Conservation (phyloP, 2,113 vertebrate species). For the Thermophis baileyi region DNA sequence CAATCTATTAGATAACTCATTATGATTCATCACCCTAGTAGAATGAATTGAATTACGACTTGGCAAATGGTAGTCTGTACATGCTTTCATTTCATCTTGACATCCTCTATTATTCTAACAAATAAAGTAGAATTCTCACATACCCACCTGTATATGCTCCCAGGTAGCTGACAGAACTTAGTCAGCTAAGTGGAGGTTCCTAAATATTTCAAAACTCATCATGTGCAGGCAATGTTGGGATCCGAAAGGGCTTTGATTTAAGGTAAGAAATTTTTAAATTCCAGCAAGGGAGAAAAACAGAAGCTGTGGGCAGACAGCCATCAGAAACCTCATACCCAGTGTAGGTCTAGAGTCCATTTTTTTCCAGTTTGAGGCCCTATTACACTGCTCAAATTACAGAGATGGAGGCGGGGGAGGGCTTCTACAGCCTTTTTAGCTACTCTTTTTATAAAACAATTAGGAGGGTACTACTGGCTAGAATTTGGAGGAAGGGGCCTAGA, state of each 20-base stretch:
- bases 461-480: not conserved
- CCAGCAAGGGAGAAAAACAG: not conserved
- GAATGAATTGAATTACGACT: not conserved
- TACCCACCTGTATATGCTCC: not conserved
- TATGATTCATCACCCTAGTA: not conserved
- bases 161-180: not conserved
- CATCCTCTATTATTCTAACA: not conserved
- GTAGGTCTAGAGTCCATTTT: not conserved
- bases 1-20: not conserved
- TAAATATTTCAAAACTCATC: not conserved
- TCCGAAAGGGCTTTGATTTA: not conserved
- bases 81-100: not conserved
- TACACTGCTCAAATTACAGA: not conserved
- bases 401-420: not conserved
- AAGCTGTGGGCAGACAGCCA: not conserved
- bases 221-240: not conserved
- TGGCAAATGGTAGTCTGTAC: not conserved
- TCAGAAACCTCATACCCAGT: not conserved
- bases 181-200: not conserved
- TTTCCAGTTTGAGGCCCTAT: not conserved
- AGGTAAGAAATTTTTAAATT: not conserved
- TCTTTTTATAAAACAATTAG: not conserved
- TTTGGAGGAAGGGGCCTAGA: not conserved
- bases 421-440: not conserved
- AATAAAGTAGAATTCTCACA: not conserved